Percentiles rank a stretch among this genome's conserved stretches.
These are phyloP conservation scores for Globicephala melas DNA, from an alignment of 2,113 vertebrate genomes.

Conservation along the genomic window DNA sequence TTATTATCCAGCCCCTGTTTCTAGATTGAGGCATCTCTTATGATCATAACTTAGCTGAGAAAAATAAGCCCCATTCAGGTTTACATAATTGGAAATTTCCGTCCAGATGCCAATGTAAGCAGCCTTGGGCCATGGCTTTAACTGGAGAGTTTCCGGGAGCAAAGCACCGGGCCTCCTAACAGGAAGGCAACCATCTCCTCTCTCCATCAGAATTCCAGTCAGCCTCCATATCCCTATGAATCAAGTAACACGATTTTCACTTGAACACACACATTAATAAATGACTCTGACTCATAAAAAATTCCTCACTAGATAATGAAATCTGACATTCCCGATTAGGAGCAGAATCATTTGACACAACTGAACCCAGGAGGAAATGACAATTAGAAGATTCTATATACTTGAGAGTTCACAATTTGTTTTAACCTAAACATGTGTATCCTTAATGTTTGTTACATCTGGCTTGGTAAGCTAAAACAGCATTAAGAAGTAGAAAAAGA, in stretches of 20 bases:
- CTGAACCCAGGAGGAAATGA: background rate
- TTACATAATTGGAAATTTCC: background rate
- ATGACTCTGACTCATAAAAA: background rate
- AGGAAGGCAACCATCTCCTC: background rate
- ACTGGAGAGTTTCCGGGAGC: background rate
- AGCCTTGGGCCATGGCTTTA: background rate
- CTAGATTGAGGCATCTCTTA: background rate
- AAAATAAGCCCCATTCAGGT: background rate
- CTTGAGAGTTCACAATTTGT: background rate
- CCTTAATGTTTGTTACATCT: background rate
- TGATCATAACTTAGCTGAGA: background rate
- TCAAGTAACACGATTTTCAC: background rate
- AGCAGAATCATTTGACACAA: background rate
- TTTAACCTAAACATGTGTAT: background rate
- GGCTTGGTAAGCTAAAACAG: background rate
- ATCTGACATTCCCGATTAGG: background rate
- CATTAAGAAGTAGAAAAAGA: background rate
- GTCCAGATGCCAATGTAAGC: background rate
- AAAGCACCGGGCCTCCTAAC: background rate
- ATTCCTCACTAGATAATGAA: conserved; percentile 1
- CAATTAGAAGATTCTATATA: background rate
- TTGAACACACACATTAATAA: background rate
- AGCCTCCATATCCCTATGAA: background rate
- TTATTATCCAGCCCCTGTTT: background rate
- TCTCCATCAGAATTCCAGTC: background rate